phyloP scores from a whole-genome alignment of 2,888 invertebrate species.

The Tillus elongatus region DNA sequence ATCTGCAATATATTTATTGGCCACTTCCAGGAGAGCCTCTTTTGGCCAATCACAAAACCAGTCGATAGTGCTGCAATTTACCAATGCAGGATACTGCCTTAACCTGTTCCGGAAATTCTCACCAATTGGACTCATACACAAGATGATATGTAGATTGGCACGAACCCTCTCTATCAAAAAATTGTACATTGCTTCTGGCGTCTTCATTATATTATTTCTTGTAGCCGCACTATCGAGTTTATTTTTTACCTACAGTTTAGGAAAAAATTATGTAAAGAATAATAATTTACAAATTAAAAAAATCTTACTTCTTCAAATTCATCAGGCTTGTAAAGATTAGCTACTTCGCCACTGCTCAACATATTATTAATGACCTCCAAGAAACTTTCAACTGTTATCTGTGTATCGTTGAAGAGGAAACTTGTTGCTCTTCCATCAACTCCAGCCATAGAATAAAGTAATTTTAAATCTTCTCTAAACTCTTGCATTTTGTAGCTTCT shows the following conservation, averaged over 20 bases:
- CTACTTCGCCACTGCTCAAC: slow-evolving; percentile 78
- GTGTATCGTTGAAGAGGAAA: slow-evolving; percentile 81
- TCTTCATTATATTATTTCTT: slow-evolving; percentile 49
- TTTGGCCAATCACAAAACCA: slow-evolving; percentile 88
- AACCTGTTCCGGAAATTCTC: slow-evolving; percentile 75
- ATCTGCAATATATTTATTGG: slow-evolving; percentile 67
- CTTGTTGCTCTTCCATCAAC: slow-evolving; percentile 65
- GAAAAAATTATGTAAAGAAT: background rate
- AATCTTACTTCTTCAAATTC: slow-evolving; percentile 76
- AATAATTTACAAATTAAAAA: background rate
- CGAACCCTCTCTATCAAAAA: slow-evolving; percentile 72
- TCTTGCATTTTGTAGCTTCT: slow-evolving; percentile 68
- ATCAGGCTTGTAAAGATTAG: slow-evolving; percentile 78
- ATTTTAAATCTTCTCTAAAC: slow-evolving; percentile 75
- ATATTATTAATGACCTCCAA: slow-evolving; percentile 84
- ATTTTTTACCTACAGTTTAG: slow-evolving; percentile 48
- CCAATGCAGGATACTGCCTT: slow-evolving; percentile 78
- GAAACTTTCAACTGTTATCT: slow-evolving; percentile 74
- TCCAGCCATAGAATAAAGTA: slow-evolving; percentile 61
- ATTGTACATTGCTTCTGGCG: slow-evolving; percentile 60
- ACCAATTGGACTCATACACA: slow-evolving; percentile 86
- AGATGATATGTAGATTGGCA: slow-evolving; percentile 66
- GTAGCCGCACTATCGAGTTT: slow-evolving; percentile 51
- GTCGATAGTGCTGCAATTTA: slow-evolving; percentile 81
- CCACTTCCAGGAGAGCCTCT: slow-evolving; percentile 82